Percentiles rank a stretch among this genome's conserved stretches.
Evolutionary conservation across 2,797 vertebrate genomes (phyloP).

Genomic region (Lutjanus campechanus): DNA sequence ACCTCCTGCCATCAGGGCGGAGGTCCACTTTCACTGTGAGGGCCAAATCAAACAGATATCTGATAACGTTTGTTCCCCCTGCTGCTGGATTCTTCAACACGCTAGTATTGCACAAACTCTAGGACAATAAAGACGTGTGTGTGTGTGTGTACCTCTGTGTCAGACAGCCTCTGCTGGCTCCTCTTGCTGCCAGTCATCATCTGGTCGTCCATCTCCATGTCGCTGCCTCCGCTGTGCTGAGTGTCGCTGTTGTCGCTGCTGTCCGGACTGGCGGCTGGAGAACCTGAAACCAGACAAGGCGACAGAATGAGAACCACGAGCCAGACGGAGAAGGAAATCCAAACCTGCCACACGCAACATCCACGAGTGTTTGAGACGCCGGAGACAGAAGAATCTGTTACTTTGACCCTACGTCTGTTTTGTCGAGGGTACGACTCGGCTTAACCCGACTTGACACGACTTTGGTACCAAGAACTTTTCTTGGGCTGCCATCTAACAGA

Average conservation of each 20-base stretch:
- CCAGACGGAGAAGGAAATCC: neutral
- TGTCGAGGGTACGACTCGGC: no score
- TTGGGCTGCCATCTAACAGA: no score
- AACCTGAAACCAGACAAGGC: constrained; percentile 84
- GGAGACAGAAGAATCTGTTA: neutral
- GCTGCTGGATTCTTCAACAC: no score
- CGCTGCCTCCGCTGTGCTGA: constrained; percentile 96
- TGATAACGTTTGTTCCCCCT: no score
- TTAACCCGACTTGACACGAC: no score
- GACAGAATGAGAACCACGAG: constrained; percentile 7
- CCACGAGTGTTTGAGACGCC: neutral
- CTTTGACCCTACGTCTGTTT: no score
- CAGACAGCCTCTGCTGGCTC: constrained; percentile 94
- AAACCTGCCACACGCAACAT: neutral
- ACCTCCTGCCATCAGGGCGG: no score
- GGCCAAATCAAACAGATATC: no score
- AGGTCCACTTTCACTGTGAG: no score
- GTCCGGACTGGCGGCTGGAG: constrained; percentile 96
- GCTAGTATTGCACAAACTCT: no score
- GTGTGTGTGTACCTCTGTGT: constrained; percentile 91
- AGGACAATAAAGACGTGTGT: neutral
- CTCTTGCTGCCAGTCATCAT: constrained; percentile 94
- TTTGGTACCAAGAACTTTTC: no score
- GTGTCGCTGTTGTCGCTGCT: constrained; percentile 99
- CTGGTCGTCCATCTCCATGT: constrained; percentile 99